Conservation (phyloP, 2,888 invertebrate species). For the Lithophane leautieri region DNA sequence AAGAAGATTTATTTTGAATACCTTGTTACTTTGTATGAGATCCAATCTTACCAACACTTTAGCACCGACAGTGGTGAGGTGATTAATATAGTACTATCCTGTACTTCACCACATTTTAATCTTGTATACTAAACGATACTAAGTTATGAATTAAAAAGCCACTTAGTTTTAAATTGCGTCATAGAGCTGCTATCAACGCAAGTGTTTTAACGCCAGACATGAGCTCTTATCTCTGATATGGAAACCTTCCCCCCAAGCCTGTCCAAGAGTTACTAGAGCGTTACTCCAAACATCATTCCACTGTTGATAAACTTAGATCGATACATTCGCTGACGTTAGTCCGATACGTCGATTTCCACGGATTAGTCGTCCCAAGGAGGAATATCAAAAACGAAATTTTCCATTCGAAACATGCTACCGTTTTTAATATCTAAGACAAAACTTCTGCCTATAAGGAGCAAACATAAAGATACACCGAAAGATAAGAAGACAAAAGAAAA, state of each 20-base stretch:
- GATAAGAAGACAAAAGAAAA: slow-evolving; percentile 73
- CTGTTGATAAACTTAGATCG: slow-evolving; percentile 62
- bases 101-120: slow-evolving; percentile 23
- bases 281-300: slow-evolving; percentile 53
- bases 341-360: slow-evolving; percentile 48
- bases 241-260: slow-evolving; percentile 48
- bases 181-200: slow-evolving; percentile 21
- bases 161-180: slow-evolving; percentile 44
- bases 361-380: slow-evolving; percentile 51
- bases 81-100: background rate
- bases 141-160: slow-evolving; percentile 24
- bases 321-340: slow-evolving; percentile 58
- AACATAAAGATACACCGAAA: slow-evolving; percentile 70
- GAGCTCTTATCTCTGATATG: slow-evolving; percentile 59
- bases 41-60: background rate
- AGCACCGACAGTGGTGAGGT: background rate
- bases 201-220: slow-evolving; percentile 24
- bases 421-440: slow-evolving; percentile 85
- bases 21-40: background rate
- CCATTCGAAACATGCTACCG: slow-evolving; percentile 78
- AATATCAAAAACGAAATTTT: slow-evolving; percentile 10
- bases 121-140: background rate
- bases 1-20: too few relatives aligned
- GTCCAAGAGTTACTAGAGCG: slow-evolving; percentile 59
- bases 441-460: slow-evolving; percentile 73